These are phyloP conservation scores for Cremastinae sp. DNA, from an alignment of 2,888 invertebrate species.

Conservation along the genomic window DNA sequence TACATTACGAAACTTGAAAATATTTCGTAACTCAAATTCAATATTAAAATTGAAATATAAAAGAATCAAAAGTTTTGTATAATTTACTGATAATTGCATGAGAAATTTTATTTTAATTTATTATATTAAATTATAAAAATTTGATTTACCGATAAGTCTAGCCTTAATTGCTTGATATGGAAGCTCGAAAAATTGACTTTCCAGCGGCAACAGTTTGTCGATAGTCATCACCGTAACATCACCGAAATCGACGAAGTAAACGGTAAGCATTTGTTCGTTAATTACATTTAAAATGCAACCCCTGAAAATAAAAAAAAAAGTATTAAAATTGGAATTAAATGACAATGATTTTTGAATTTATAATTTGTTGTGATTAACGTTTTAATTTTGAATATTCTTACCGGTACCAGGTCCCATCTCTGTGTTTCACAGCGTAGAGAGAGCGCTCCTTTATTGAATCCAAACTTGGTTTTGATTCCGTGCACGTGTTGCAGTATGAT, in stretches of 20 bases:
- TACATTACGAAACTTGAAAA: no score
- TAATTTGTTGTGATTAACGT: neutral
- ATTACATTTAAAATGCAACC: constrained; percentile 81
- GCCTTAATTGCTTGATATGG: constrained; percentile 86
- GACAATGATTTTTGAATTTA: neutral
- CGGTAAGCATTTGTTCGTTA: constrained; percentile 82
- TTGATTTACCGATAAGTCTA: constrained; percentile 82
- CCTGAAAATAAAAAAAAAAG: constrained; percentile 56
- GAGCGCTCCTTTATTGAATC: constrained; percentile 82
- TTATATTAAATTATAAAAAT: neutral
- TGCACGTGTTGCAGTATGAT: constrained; percentile 82
- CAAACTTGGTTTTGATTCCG: constrained; percentile 80
- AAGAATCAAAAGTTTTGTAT: no score
- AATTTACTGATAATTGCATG: no score
- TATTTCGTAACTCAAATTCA: no score
- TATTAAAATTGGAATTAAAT: neutral
- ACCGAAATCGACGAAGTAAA: constrained; percentile 85
- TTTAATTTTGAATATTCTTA: constrained; percentile 74
- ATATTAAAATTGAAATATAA: no score
- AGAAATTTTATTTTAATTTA: neutral
- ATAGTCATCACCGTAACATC: constrained; percentile 83
- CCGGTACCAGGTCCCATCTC: constrained; percentile 88
- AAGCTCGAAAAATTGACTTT: constrained; percentile 82
- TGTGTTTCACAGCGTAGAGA: constrained; percentile 86
- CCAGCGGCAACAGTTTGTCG: constrained; percentile 82